phyloP scores from a whole-genome alignment of 2,797 vertebrate species.

The Labroides dimidiatus region DNA sequence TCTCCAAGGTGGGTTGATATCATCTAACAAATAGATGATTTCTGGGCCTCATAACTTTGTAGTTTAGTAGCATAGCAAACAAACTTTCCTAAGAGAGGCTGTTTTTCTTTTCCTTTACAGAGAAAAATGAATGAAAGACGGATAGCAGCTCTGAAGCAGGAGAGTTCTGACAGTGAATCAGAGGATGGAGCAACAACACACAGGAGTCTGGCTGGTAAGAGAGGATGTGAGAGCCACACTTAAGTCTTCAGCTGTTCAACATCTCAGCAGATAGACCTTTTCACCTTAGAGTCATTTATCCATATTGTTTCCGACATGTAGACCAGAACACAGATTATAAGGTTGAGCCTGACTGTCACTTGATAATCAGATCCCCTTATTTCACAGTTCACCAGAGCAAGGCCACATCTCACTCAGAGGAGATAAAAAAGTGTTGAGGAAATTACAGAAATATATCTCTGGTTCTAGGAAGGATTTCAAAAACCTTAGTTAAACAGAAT shows the following conservation, averaged over 20 bases:
- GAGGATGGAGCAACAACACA: conserved; percentile 83
- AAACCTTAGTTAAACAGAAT: background rate
- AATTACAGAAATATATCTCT: conserved; percentile 25
- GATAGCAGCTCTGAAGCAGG: conserved; percentile 75
- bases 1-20: conserved; percentile 84
- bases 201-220: conserved; percentile 84
- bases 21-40: background rate
- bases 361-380: conserved; percentile 40
- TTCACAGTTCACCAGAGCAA: conserved; percentile 63
- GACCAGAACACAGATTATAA: conserved; percentile 28
- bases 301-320: conserved; percentile 18
- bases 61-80: background rate
- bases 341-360: conserved; percentile 5
- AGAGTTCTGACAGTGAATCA: conserved; percentile 86
- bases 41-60: background rate
- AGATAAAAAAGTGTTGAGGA: conserved; percentile 15
- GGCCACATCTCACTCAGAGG: conserved; percentile 28
- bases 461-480: conserved; percentile 14
- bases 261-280: background rate
- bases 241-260: background rate
- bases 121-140: conserved; percentile 86
- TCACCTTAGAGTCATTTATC: background rate
- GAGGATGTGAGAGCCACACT: background rate
- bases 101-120: conserved; percentile 68
- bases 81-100: background rate